Evolutionary conservation across 2,888 invertebrate species (phyloP).

Genomic region (Athrips mouffetella): DNA sequence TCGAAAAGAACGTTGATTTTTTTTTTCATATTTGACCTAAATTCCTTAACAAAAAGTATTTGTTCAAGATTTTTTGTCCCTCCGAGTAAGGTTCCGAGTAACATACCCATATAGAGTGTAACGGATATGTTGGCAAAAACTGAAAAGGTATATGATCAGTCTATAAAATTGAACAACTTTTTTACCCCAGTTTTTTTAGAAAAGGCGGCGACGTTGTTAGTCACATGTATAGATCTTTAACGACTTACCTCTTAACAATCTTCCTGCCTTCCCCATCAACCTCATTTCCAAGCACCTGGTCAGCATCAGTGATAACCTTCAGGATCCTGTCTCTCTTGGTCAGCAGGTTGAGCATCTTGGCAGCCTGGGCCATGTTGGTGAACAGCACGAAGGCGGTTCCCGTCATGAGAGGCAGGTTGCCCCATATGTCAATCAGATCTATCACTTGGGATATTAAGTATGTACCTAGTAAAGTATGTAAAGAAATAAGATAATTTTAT

Average conservation of each 20-base stretch:
- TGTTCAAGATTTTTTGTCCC: too few species aligned
- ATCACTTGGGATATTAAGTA: constrained; percentile 67
- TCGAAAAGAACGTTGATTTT: too few species aligned
- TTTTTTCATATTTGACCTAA: too few species aligned
- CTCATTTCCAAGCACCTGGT: constrained; percentile 37
- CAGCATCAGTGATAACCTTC: constrained; percentile 41
- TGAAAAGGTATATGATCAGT: too few species aligned
- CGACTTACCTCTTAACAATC: constrained; percentile 49
- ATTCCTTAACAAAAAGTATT: too few species aligned
- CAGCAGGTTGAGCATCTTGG: constrained; percentile 58
- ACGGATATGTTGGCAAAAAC: too few species aligned
- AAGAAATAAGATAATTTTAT: background rate
- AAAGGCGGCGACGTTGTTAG: too few species aligned
- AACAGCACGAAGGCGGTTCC: constrained; percentile 63
- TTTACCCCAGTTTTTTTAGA: too few species aligned
- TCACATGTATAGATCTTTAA: background rate
- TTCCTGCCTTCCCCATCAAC: constrained; percentile 34
- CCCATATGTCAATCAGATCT: constrained; percentile 68
- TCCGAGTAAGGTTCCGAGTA: too few species aligned
- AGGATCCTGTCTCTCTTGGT: constrained; percentile 39
- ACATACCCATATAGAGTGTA: too few species aligned
- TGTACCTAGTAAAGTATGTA: constrained; percentile 38
- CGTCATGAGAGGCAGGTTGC: constrained; percentile 65
- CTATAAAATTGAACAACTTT: too few species aligned
- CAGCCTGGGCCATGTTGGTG: constrained; percentile 63